Base-by-base conservation (phyloP, 1,140 invertebrate genomes). In the Kradibia gibbosae region DNA sequence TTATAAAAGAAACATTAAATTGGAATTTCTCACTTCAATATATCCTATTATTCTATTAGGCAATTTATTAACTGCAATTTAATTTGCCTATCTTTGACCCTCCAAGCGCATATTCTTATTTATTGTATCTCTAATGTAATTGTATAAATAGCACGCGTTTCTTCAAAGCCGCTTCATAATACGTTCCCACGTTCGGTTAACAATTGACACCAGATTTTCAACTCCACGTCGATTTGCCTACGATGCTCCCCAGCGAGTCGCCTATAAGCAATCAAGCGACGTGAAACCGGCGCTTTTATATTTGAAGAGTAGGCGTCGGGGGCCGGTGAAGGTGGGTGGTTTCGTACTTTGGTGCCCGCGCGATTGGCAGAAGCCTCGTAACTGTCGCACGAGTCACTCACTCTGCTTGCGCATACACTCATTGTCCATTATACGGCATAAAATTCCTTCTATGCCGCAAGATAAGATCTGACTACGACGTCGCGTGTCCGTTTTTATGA, bases 351-450 rank as follows among this genome's bases (percentile, higher is more conserved):
- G 70, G 31, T 70, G 62, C 17, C 72, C 84, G 81, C 75, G 83
- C 78, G 57, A 60, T 84, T 77, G 79, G 25, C 83, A 80, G 72
- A 86, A 85, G 84, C 84, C 34, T 78, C 84, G 82, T 82, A 82
- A 82, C 83, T 82, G 76, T 71, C 53, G 34, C 13, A 36, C 36
- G 55, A 57, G 83, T 57, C 81, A 75, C 39, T 62, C 31, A 13
- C 31, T 36, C 45, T 22, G 25, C 28, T 0, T 39, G 13, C 84
- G 84, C 86, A 83, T 84, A 73, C 84, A 80, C 81, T 55, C 82
- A 80, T 82, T 86, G 88, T 89, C 88, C 89, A 89, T 89, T 90
- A 89, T 88, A 89, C 86, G 89, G 88, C 88, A 90, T 89, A 88
- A 90, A 89, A 88, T 91, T 91, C 86, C 89, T 91, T 90, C 89